phyloP scores from a whole-genome alignment of 2,113 vertebrate genomes.

The Geothlypis trichas region DNA sequence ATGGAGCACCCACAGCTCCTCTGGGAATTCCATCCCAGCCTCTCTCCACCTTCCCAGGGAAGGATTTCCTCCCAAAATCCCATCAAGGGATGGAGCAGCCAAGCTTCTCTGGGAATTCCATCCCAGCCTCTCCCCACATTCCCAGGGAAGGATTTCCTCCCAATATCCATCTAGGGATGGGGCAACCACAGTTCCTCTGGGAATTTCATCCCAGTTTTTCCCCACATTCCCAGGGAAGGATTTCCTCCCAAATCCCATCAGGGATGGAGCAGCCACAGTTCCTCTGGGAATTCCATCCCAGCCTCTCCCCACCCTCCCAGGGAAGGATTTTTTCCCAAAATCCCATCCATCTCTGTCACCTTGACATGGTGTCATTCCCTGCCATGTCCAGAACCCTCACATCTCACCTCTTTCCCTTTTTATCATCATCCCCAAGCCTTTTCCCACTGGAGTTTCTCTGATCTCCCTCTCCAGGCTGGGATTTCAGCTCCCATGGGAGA shows the following conservation, averaged over 20 bases:
- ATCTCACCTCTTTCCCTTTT: background rate
- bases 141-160: no score
- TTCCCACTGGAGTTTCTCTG: accelerated
- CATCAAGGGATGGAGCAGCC: background rate
- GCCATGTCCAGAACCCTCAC: background rate
- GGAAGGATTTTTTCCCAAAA: background rate
- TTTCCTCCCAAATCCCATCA: background rate
- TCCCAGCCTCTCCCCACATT: no score
- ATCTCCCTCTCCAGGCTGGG: background rate
- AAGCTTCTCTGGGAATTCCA: no score
- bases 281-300: background rate
- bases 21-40: no score
- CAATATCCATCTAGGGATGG: background rate
- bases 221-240: accelerated
- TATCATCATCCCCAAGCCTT: background rate
- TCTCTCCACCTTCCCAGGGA: no score
- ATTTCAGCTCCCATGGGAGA: background rate
- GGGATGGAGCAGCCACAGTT: background rate
- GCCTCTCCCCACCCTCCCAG: background rate
- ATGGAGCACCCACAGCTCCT: no score
- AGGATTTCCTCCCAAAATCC: background rate
- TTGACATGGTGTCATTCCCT: no score
- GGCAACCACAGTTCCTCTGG: background rate
- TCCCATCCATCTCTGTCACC: accelerated
- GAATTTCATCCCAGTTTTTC: background rate